Conservation (phyloP, 2,797 vertebrate species). For the Zalophus californianus region DNA sequence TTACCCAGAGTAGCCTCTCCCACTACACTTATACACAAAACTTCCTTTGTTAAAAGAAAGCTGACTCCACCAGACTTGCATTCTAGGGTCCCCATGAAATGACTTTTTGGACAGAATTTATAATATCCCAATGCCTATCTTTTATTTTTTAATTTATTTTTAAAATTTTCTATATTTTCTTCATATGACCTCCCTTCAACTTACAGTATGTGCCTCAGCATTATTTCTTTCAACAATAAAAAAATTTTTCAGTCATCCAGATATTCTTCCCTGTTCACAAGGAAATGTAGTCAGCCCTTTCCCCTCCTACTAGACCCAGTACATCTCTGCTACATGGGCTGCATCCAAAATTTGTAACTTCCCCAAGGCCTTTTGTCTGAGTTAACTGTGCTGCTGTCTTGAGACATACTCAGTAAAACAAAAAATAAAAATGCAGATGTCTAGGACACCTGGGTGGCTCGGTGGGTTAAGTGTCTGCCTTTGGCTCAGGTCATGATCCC, state of each 20-base stretch:
- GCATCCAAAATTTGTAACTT: neutral
- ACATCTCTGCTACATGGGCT: neutral
- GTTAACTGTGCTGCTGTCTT: neutral
- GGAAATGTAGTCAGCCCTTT: neutral
- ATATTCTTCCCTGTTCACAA: neutral
- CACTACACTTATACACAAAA: neutral
- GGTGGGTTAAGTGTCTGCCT: rapidly evolving
- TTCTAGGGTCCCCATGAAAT: neutral
- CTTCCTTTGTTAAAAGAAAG: conserved; percentile 46
- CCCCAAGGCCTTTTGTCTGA: neutral
- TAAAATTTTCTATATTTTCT: neutral
- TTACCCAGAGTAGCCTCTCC: neutral
- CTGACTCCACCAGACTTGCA: neutral
- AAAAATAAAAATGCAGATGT: neutral
- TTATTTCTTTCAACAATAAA: conserved; percentile 17
- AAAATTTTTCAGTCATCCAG: neutral
- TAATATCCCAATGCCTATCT: neutral
- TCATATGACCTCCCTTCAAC: neutral
- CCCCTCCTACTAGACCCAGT: neutral
- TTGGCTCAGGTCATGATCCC: too few relatives aligned
- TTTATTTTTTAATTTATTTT: neutral
- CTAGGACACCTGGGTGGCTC: neutral
- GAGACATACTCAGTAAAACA: neutral
- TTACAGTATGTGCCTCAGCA: neutral
- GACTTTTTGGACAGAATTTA: neutral